Base-by-base conservation (phyloP, 2,888 invertebrate genomes). In the Callinectes sapidus region DNA sequence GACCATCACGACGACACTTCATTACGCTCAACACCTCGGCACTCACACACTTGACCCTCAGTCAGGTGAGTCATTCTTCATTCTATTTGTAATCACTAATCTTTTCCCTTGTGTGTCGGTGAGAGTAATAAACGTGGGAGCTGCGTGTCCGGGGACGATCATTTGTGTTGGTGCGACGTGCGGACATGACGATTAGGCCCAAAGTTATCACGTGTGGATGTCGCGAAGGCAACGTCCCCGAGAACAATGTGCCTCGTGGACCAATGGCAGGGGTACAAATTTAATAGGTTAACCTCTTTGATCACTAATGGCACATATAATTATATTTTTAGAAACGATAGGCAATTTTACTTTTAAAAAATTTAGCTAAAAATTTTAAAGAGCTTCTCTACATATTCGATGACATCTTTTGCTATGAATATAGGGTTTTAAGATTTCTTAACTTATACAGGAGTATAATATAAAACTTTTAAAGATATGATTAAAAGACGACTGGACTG, bases 21-120 rank as follows among this genome's bases (percentile, higher is more conserved):
- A 81, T 81, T 81, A 35, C 81, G 32, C 14, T 35, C 81, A 81
- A 81, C 81, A 81, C 35, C 35, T 35, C 23, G 13, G 16, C 32
- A 81, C 81, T 81, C 81, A 81, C 81, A 35, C 14, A 81, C 35
- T 81, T 81, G 81, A 81, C 81, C 81, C 81, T 81, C 35, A 81
- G 28, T 39, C 39, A 2, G 35, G 35, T 54, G 89, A 66, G 23
- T 23, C 61, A 66, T 66, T 61, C 32, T 39, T 61, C 23, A 39
- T 66, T 39, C 32, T 66, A 32, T 66, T 61, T 28, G 66, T 66
- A 54, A 18, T 14, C 89, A 89, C 35, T 89, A 61, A 32, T 18
- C 23, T 13, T 61, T 61, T 39, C 66, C 39, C 35, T 66, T 35
- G 39, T 18, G 23, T 23, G 10, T 55, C 18, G 32, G 23, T 61